Percentiles rank a stretch among this genome's conserved stretches.
These are phyloP conservation scores for Columbina picui DNA, from an alignment of 2,113 vertebrate species.

Conservation along the genomic window DNA sequence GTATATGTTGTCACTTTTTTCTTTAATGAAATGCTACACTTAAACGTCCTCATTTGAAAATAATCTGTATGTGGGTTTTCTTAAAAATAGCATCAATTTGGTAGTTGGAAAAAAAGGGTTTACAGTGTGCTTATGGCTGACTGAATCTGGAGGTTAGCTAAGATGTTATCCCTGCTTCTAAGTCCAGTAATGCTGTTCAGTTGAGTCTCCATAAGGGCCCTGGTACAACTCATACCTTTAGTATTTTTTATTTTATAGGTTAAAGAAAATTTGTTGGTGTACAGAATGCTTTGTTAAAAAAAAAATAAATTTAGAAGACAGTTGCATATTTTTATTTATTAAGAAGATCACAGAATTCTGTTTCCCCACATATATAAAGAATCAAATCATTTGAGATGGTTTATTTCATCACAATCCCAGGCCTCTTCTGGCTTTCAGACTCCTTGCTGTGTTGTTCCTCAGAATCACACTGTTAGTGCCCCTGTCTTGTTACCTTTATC, in stretches of 20 bases:
- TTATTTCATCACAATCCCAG: neutral
- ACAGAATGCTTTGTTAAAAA: neutral
- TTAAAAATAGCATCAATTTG: conserved; percentile 48
- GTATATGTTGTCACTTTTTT: conserved; percentile 71
- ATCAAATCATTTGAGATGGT: neutral
- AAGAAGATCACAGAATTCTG: neutral
- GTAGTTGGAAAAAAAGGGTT: conserved; percentile 13
- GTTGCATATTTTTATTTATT: neutral
- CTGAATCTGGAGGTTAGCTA: neutral
- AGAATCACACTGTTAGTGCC: neutral
- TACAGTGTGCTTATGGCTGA: conserved; percentile 24
- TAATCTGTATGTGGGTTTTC: conserved; percentile 49
- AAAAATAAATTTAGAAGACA: neutral
- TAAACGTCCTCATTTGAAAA: conserved; percentile 57
- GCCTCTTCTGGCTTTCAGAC: neutral
- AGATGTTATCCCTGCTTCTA: neutral
- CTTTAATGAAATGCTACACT: conserved; percentile 50
- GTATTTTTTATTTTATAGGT: neutral
- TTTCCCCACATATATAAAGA: neutral
- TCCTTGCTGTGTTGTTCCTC: neutral
- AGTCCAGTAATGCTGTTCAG: neutral
- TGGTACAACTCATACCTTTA: neutral
- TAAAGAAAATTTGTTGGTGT: neutral
- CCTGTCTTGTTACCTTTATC: neutral
- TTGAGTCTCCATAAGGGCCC: neutral